Evolutionary conservation across 2,113 vertebrate species (phyloP).

Genomic region (Siniperca chuatsi): DNA sequence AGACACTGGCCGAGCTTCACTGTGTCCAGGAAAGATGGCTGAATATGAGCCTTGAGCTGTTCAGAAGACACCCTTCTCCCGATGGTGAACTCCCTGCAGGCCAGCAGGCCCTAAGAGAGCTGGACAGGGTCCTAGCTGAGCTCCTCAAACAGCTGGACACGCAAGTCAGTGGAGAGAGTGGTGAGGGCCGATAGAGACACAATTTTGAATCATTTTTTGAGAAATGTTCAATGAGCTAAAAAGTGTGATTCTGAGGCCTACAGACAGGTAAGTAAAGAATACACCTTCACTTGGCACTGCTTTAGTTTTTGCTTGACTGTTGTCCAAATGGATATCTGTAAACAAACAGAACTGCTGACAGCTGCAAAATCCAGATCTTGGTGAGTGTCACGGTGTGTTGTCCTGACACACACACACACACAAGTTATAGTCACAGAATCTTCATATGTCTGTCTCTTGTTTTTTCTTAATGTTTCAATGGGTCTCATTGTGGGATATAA

Average conservation of each 20-base stretch:
- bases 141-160: conserved; percentile 78
- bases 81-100: conserved; percentile 67
- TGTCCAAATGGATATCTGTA: conserved; percentile 3
- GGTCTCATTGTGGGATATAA: background rate
- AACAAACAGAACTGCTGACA: background rate
- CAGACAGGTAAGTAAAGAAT: background rate
- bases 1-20: conserved; percentile 78
- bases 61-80: conserved; percentile 81
- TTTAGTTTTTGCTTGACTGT: conserved; percentile 2
- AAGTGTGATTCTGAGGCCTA: background rate
- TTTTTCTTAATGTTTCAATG: background rate
- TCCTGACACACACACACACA: background rate
- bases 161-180: conserved; percentile 84
- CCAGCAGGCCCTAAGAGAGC: conserved; percentile 73
- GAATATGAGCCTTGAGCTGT: conserved; percentile 79
- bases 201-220: background rate
- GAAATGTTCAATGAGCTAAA: background rate
- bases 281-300: background rate
- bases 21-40: conserved; percentile 83
- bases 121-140: conserved; percentile 57
- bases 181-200: conserved; percentile 72
- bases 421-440: background rate
- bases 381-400: background rate
- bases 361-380: background rate
- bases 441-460: background rate